Evolutionary conservation across 2,797 vertebrate genomes (phyloP).

Genomic region (Balearica regulorum): DNA sequence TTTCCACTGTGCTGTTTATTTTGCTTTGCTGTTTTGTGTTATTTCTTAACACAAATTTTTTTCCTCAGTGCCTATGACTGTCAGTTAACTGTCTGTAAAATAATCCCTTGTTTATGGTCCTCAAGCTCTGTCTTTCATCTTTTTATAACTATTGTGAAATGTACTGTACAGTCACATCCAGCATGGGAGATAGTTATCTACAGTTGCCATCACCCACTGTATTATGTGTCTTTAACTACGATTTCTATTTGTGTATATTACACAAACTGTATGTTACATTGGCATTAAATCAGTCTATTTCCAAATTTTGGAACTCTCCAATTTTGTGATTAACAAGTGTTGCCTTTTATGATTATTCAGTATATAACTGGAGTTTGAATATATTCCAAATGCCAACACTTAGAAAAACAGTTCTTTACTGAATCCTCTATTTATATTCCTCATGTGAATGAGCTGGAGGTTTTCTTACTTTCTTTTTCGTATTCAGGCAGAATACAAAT

Average conservation of each 20-base stretch:
- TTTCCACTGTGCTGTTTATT: not conserved
- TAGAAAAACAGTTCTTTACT: slow-evolving; percentile 29
- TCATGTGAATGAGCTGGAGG: slow-evolving; percentile 40
- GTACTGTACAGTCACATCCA: not conserved
- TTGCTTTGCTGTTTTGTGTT: not conserved
- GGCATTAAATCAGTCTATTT: not conserved
- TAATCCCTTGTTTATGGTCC: not conserved
- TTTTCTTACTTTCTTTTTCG: slow-evolving; percentile 36
- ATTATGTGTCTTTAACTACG: not conserved
- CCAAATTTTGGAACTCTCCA: not conserved
- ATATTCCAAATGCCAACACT: not conserved
- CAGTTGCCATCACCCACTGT: not conserved
- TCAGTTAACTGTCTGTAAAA: not conserved
- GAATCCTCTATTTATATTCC: slow-evolving; percentile 43
- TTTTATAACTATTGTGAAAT: slow-evolving; percentile 1
- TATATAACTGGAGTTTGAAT: not conserved
- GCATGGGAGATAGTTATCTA: not conserved
- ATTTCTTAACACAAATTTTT: not conserved
- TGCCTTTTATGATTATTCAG: not conserved
- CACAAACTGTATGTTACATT: not conserved
- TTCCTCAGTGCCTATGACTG: not conserved
- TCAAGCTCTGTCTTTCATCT: not conserved
- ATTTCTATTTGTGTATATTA: not conserved
- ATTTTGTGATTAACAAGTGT: slow-evolving; percentile 14
- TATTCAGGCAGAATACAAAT: slow-evolving; percentile 60